Base-by-base conservation (phyloP, 2,797 vertebrate genomes). In the Dermochelys coriacea region DNA sequence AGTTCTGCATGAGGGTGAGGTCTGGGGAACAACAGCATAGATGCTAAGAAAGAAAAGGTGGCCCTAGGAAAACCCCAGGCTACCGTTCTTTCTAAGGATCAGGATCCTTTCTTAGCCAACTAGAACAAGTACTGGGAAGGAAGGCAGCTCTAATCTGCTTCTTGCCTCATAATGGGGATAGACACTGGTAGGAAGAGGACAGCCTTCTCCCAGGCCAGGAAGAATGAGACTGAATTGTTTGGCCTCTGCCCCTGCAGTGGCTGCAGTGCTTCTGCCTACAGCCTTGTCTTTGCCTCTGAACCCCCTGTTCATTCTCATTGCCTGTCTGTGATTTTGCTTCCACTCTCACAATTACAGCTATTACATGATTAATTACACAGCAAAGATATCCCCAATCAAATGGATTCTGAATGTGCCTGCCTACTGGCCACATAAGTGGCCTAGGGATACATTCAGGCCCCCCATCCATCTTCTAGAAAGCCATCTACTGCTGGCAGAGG, bases 221-320 rank as follows among this genome's bases (percentile, higher is more conserved):
- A 91, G 47, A 88, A 79, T 29, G 85, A 96, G 59, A 45, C 55
- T 47, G 81, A 86, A 81, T 16, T 75, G 49, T 81, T 86, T 29
- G 82, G 54, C 29, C 37, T 77, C 4, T 0, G 0, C 19, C 87
- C 82, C 84, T 79, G 3, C 29, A 50, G 14, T n/a, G 12, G 27
- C 47, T 87, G 85, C 68, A 49, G 49, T 79, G 64, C 27, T 50
- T n/a, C 64, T 61, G 19, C 15, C 54, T 54, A 54, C 2, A 68
- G 75, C 52, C 77, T 37, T 59, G 6, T 79, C 57, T 51, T 55
- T 25, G 8, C 25, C 15, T n/a, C 79, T 94, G 86, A 84, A 74
- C 31, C 79, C 18, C 37, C 6, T 75, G 19, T n/a, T n/a, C 57
- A 82, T 50, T 50, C 75, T 54, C 54, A 54, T n/a, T 54, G 34